Conservation (phyloP, 2,113 vertebrate species). For the Erythrocercus mccallii region DNA sequence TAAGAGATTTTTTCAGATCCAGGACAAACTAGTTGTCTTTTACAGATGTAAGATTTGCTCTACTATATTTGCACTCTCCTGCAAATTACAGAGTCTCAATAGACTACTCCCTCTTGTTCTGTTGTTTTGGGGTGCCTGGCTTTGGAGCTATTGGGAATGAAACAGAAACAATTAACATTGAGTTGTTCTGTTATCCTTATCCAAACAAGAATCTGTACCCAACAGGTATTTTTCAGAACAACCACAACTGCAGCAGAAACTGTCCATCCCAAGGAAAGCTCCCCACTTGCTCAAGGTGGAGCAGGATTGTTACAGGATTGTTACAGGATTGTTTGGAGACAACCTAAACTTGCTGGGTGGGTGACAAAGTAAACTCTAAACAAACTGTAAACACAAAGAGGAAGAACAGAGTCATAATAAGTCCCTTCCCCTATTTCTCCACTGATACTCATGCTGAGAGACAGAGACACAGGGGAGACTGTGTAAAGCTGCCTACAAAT, state of each 20-base stretch:
- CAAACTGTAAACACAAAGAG: neutral
- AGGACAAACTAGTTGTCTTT: neutral
- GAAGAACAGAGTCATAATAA: neutral
- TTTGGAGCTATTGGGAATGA: neutral
- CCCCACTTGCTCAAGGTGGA: neutral
- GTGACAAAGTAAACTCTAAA: neutral
- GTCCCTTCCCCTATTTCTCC: neutral
- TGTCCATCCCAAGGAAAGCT: neutral
- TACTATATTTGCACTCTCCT: neutral
- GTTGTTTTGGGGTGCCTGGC: neutral
- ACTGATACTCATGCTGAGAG: neutral
- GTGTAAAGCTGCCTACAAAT: neutral
- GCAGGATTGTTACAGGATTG: neutral
- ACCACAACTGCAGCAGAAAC: neutral
- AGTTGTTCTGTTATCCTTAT: neutral
- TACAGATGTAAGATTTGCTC: neutral
- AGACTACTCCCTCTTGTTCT: neutral
- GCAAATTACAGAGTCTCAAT: neutral
- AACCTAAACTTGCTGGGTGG: fast-evolving
- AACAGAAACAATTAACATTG: neutral
- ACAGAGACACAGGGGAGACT: neutral
- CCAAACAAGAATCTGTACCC: neutral
- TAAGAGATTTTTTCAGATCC: neutral
- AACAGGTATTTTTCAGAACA: neutral
- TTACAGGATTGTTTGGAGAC: neutral